These are phyloP conservation scores for Drosophila guanche DNA, from an alignment of 1,140 invertebrate species.

Conservation along the genomic window DNA sequence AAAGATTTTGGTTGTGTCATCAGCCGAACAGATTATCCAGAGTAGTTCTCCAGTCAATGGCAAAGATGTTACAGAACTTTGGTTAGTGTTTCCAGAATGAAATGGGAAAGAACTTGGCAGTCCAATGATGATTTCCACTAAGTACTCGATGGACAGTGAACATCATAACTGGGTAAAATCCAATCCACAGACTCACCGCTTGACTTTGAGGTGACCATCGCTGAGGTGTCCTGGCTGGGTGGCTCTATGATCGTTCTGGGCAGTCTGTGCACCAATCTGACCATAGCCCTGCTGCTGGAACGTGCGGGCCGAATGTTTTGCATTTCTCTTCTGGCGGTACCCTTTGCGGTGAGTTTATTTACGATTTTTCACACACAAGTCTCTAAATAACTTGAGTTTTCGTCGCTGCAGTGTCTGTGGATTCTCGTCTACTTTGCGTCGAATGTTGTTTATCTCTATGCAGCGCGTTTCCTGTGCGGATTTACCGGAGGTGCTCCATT, in stretches of 20 bases:
- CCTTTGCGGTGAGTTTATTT: constrained; percentile 70
- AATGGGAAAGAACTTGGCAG: no score
- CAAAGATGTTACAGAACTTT: not conserved
- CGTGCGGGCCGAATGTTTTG: constrained; percentile 83
- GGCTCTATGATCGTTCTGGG: constrained; percentile 73
- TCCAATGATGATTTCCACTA: not conserved
- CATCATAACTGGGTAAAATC: constrained; percentile 68
- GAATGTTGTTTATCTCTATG: constrained; percentile 70
- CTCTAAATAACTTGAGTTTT: not conserved
- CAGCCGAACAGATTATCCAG: no score
- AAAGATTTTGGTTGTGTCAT: no score
- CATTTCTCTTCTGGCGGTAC: constrained; percentile 73
- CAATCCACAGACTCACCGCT: constrained; percentile 56
- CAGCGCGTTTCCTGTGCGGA: constrained; percentile 82
- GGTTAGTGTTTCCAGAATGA: no score
- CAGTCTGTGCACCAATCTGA: constrained; percentile 62
- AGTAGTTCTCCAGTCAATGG: not conserved
- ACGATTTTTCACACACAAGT: not conserved
- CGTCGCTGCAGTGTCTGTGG: constrained; percentile 56
- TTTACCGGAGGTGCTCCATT: constrained; percentile 81
- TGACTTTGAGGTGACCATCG: constrained; percentile 53
- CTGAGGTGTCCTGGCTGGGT: constrained; percentile 77
- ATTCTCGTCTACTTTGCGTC: constrained; percentile 76
- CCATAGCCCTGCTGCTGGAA: constrained; percentile 74
- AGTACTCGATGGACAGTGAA: constrained; percentile 60